phyloP scores from a whole-genome alignment of 2,888 invertebrate species.

The Amiota minor region DNA sequence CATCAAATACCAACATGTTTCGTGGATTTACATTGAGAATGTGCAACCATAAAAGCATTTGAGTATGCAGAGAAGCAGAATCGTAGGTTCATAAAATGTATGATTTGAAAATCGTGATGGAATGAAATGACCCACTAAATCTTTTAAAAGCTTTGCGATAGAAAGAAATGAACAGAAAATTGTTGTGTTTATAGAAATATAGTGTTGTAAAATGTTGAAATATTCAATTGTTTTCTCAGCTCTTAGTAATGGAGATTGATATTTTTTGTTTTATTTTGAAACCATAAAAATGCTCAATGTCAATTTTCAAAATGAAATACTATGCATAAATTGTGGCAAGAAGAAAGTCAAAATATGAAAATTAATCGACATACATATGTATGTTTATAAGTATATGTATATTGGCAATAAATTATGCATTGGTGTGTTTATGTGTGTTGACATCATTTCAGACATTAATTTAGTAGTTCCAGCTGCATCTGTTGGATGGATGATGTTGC shows the following conservation, averaged over 20 bases:
- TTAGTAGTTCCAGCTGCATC: slow-evolving; percentile 1
- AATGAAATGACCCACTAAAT: background rate
- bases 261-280: slow-evolving; percentile 37
- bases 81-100: background rate
- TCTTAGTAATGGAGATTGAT: no score
- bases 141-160: no score
- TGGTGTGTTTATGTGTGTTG: slow-evolving; percentile 24
- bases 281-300: slow-evolving; percentile 43
- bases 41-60: background rate
- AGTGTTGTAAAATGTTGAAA: background rate
- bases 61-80: no score
- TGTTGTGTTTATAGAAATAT: no score
- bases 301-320: slow-evolving; percentile 27
- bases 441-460: slow-evolving; percentile 11
- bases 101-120: slow-evolving; percentile 16
- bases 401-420: slow-evolving; percentile 35
- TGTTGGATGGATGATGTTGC: background rate
- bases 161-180: no score
- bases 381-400: background rate
- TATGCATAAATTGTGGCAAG: slow-evolving; percentile 34
- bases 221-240: background rate
- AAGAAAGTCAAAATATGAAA: no score
- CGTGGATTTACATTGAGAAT: background rate
- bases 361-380: background rate
- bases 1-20: background rate